These are phyloP conservation scores for Hiodon alosoides DNA, from an alignment of 2,113 vertebrate genomes.

Conservation along the genomic window DNA sequence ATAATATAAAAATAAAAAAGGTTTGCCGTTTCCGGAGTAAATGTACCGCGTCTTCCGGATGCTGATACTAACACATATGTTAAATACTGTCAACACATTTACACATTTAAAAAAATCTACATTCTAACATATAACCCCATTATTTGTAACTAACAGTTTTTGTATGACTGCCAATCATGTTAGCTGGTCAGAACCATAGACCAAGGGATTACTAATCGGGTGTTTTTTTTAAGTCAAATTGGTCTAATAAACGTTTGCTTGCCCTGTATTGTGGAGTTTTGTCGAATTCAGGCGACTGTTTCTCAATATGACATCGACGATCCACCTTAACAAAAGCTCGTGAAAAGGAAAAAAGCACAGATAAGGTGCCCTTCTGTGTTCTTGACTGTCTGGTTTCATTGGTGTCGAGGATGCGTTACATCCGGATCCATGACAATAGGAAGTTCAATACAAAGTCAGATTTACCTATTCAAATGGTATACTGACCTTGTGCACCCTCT, in stretches of 20 bases:
- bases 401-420: conserved; percentile 62
- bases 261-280: neutral
- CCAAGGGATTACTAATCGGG: too few relatives aligned
- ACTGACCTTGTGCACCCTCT: conserved; percentile 34
- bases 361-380: conserved; percentile 33
- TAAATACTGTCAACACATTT: too few relatives aligned
- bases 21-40: conserved; percentile 39
- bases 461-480: conserved; percentile 64
- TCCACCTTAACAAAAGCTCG: conserved; percentile 59
- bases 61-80: neutral
- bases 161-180: too few relatives aligned
- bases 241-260: neutral
- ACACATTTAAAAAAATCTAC: neutral
- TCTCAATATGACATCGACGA: neutral
- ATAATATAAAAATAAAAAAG: conserved; percentile 7
- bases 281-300: neutral
- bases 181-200: too few relatives aligned
- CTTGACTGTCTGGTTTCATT: conserved; percentile 62
- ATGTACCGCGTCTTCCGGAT: too few relatives aligned
- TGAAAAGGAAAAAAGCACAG: conserved; percentile 40
- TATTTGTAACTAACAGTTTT: neutral
- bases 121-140: neutral
- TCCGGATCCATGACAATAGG: conserved; percentile 63
- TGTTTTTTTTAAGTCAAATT: neutral
- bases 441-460: conserved; percentile 67